phyloP scores from a whole-genome alignment of 2,113 vertebrate genomes.

The Serinus canaria region DNA sequence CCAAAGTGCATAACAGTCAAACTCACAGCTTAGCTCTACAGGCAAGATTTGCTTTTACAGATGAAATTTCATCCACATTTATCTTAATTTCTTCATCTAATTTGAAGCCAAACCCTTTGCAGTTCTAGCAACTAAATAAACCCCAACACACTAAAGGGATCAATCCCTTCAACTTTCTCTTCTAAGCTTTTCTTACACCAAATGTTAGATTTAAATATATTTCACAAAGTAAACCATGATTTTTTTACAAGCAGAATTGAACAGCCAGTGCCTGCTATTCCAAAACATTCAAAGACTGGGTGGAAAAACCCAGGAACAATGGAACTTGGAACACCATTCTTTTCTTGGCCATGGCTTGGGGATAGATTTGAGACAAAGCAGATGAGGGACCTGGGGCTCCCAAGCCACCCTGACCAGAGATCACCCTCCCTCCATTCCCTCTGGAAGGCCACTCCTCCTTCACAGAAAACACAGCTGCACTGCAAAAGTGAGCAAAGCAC shows the following conservation, averaged over 20 bases:
- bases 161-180: background rate
- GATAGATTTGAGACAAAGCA: background rate
- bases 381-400: background rate
- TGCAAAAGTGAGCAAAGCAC: background rate
- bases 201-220: background rate
- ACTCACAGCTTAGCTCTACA: fast-evolving
- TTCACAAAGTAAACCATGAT: background rate
- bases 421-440: background rate
- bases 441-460: background rate
- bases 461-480: background rate
- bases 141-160: background rate
- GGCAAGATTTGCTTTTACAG: background rate
- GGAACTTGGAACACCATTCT: background rate
- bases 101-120: background rate
- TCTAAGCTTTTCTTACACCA: background rate
- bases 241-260: background rate
- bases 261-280: background rate
- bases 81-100: background rate
- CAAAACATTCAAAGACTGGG: background rate
- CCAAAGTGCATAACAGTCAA: background rate
- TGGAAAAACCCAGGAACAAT: background rate
- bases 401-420: fast-evolving
- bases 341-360: background rate
- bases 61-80: background rate
- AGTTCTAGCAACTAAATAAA: background rate